Evolutionary conservation across 30 jellyfish, hydroid and myxozoan genomes (phyloP).

Genomic region (Nemopilema nomurai): DNA sequence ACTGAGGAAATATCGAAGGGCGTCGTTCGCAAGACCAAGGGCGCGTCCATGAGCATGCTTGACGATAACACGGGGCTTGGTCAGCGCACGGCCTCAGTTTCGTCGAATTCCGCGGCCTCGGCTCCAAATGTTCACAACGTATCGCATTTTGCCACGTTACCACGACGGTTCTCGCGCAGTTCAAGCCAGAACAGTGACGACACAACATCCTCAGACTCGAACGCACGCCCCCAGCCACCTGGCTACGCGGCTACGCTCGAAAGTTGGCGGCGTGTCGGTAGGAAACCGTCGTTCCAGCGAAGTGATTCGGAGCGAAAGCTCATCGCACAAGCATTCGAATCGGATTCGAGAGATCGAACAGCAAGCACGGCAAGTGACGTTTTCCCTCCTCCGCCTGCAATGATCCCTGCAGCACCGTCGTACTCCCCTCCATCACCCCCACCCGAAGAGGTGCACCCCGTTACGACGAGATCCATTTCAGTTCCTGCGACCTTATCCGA

Average conservation of each 20-base stretch:
- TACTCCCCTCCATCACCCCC: slow-evolving; percentile 81
- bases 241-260: slow-evolving; percentile 80
- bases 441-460: slow-evolving; percentile 37
- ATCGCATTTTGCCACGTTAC: slow-evolving; percentile 39
- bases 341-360: slow-evolving; percentile 18
- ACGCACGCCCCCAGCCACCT: slow-evolving; percentile 80
- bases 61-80: slow-evolving; percentile 27
- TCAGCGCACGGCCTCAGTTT: slow-evolving; percentile 26
- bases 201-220: slow-evolving; percentile 12
- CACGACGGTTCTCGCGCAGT: slow-evolving; percentile 53
- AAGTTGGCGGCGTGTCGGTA: slow-evolving; percentile 70
- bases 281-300: slow-evolving; percentile 53
- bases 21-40: slow-evolving; percentile 61
- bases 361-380: slow-evolving; percentile 7
- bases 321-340: slow-evolving; percentile 2
- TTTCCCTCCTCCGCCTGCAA: slow-evolving; percentile 25
- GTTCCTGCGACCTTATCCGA: slow-evolving; percentile 36
- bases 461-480: slow-evolving; percentile 51
- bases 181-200: slow-evolving; percentile 48
- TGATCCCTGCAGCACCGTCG: slow-evolving; percentile 66
- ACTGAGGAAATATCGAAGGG: slow-evolving; percentile 74
- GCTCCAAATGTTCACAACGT: neutral
- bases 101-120: slow-evolving; percentile 28
- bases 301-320: slow-evolving; percentile 46
- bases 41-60: slow-evolving; percentile 43